Conservation (phyloP, 2,113 vertebrate genomes). For the Aix galericulata region DNA sequence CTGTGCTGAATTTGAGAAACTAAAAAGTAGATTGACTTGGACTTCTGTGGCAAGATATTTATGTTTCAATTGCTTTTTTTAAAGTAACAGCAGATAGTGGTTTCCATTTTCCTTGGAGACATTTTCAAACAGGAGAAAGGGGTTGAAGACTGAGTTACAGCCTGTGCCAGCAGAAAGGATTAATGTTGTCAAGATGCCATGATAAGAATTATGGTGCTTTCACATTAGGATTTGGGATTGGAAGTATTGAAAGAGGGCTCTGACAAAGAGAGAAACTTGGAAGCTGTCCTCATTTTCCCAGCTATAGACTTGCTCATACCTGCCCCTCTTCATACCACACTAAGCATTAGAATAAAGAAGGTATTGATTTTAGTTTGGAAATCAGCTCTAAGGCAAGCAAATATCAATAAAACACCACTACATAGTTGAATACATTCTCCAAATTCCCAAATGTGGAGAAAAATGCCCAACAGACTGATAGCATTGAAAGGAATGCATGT, state of each 20-base stretch:
- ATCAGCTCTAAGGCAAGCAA: neutral
- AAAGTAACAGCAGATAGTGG: conserved; percentile 31
- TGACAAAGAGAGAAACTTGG: neutral
- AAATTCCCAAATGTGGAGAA: neutral
- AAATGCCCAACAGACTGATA: neutral
- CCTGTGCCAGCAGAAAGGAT: conserved; percentile 5
- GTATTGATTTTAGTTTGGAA: neutral
- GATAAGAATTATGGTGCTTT: conserved; percentile 10
- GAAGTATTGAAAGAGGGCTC: neutral
- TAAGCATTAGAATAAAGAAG: neutral
- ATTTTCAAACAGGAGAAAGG: neutral
- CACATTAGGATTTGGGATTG: neutral
- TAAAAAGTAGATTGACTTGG: neutral
- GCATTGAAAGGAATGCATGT: neutral
- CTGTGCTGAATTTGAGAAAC: neutral
- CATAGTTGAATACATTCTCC: neutral
- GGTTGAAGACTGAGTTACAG: neutral
- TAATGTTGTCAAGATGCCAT: conserved; percentile 13
- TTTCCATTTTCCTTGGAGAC: conserved; percentile 14
- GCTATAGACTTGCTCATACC: neutral
- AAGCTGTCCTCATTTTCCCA: neutral
- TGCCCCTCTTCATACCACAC: neutral
- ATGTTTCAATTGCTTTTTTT: conserved; percentile 24
- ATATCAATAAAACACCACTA: neutral
- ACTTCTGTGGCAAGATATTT: neutral